A percentile compares a stretch with the other conserved stretches of the same genome.
Evolutionary conservation across 1,140 invertebrate genomes (phyloP).

Genomic region (Rhopalosiphum padi): DNA sequence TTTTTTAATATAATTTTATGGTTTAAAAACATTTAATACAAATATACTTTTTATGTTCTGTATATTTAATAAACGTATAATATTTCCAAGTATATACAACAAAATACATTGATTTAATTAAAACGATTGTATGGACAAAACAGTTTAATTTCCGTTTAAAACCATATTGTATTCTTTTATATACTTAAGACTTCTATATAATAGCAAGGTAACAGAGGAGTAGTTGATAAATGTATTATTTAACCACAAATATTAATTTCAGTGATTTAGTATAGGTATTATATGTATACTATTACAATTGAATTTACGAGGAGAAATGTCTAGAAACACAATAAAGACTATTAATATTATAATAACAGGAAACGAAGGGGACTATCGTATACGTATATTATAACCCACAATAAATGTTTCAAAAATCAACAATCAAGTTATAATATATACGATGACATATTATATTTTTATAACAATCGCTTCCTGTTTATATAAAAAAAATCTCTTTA

Average conservation of each 20-base stretch:
- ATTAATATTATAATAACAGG: conserved; percentile 35
- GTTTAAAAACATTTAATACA: too few relatives aligned
- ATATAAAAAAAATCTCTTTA: neutral
- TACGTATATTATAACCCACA: neutral
- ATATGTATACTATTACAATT: neutral
- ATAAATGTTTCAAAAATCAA: conserved; percentile 33
- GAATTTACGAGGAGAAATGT: conserved; percentile 43
- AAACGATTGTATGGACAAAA: neutral
- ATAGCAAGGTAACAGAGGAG: neutral
- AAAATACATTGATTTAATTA: neutral
- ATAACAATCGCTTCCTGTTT: neutral
- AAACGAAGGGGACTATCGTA: neutral
- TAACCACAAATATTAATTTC: conserved; percentile 27
- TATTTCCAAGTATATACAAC: neutral
- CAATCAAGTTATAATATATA: neutral
- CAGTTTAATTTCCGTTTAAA: neutral
- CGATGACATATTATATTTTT: neutral
- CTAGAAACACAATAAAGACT: conserved; percentile 31
- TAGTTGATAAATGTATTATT: conserved; percentile 20
- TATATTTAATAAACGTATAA: too few relatives aligned
- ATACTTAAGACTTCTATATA: neutral
- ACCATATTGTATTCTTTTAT: neutral
- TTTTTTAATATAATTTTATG: too few relatives aligned
- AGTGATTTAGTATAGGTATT: conserved; percentile 25
- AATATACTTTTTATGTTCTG: too few relatives aligned